Percentiles rank a stretch among this genome's conserved stretches.
phyloP scores from a whole-genome alignment of 1,140 invertebrate species.

The Samia ricini region DNA sequence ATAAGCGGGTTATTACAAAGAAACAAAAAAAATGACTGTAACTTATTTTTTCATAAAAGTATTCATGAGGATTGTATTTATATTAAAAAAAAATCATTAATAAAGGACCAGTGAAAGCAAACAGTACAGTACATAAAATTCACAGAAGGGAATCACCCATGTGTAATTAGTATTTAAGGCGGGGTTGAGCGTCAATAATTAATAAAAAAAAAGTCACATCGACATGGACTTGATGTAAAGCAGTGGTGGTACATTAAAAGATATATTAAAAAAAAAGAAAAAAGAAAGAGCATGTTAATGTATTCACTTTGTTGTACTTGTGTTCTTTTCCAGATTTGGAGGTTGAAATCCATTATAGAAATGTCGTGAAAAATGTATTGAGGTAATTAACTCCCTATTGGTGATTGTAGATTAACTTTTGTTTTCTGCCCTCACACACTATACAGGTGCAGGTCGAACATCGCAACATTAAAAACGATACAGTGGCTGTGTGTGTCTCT shows the following conservation, averaged over 20 bases:
- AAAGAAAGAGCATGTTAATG: conserved; percentile 35
- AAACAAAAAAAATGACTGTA: too few relatives aligned
- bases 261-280: conserved; percentile 41
- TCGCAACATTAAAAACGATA: conserved; percentile 2
- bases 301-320: conserved; percentile 77
- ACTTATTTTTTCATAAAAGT: too few relatives aligned
- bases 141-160: too few relatives aligned
- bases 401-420: conserved; percentile 67
- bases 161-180: background rate
- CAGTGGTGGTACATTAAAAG: conserved; percentile 63
- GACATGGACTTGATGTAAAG: conserved; percentile 73
- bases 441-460: conserved; percentile 37
- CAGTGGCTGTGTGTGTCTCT: conserved; percentile 26
- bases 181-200: background rate
- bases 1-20: too few relatives aligned
- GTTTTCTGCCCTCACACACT: conserved; percentile 47
- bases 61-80: too few relatives aligned
- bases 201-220: conserved; percentile 18
- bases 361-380: conserved; percentile 74
- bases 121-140: too few relatives aligned
- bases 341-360: conserved; percentile 77
- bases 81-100: too few relatives aligned
- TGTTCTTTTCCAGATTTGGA: conserved; percentile 78
- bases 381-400: conserved; percentile 76
- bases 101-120: too few relatives aligned